Percentiles rank a stretch among this genome's conserved stretches.
Conservation (phyloP, 1,140 invertebrate genomes). For the Leptoteleia sp. region DNA sequence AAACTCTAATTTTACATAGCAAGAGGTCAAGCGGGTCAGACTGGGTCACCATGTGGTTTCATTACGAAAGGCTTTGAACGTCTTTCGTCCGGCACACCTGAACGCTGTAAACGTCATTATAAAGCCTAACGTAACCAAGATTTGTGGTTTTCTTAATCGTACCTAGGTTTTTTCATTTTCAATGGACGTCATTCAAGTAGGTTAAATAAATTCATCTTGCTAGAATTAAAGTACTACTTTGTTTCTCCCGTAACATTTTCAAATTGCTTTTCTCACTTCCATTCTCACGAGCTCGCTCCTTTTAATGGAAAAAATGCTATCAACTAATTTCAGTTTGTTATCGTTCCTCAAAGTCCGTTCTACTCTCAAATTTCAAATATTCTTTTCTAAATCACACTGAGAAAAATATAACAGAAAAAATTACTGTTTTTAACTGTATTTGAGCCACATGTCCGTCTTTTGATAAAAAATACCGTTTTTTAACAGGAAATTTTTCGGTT, state of each 20-base stretch:
- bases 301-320: too few relatives aligned
- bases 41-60: constrained; percentile 67
- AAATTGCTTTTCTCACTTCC: too few relatives aligned
- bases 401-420: too few relatives aligned
- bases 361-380: too few relatives aligned
- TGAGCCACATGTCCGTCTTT: too few relatives aligned
- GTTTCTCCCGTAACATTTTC: constrained; percentile 1
- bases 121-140: constrained; percentile 67
- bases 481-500: too few relatives aligned
- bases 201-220: constrained; percentile 16
- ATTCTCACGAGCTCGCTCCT: too few relatives aligned
- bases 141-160: constrained; percentile 67
- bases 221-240: constrained; percentile 9
- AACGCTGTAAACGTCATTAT: constrained; percentile 71
- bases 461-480: too few relatives aligned
- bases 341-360: too few relatives aligned
- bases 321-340: too few relatives aligned
- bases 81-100: constrained; percentile 68
- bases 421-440: too few relatives aligned
- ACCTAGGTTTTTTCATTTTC: constrained; percentile 42
- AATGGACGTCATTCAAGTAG: constrained; percentile 28
- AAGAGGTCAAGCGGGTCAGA: constrained; percentile 58
- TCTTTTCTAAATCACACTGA: too few relatives aligned
- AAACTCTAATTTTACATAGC: constrained; percentile 64
- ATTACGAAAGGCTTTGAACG: constrained; percentile 64